A percentile compares a stretch with the other conserved stretches of the same genome.
These are phyloP conservation scores for Mohoua ochrocephala DNA, from an alignment of 2,113 vertebrate genomes.

Conservation along the genomic window DNA sequence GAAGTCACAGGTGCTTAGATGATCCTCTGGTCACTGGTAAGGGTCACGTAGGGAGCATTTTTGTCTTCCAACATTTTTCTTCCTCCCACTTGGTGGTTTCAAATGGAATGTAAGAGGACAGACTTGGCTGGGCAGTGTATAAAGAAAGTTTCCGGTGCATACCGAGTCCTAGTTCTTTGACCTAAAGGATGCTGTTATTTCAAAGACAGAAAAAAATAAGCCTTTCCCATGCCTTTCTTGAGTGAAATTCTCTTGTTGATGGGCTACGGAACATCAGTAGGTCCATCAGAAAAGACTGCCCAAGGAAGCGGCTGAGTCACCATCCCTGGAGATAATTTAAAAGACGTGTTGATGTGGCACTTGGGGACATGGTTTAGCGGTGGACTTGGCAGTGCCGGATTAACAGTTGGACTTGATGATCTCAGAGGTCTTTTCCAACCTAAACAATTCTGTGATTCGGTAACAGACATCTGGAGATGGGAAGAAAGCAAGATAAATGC, in stretches of 20 bases:
- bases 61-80: not conserved
- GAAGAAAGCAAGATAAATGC: not conserved
- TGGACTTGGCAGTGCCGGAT: not conserved
- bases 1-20: not conserved
- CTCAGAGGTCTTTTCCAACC: not conserved
- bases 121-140: not conserved
- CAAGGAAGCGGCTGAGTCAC: not conserved
- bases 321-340: not conserved
- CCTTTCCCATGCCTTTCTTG: not conserved
- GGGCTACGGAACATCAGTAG: not conserved
- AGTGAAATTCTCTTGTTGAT: not conserved
- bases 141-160: fast-evolving
- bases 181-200: not conserved
- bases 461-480: not conserved
- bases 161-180: not conserved
- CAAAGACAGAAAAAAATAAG: not conserved
- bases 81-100: not conserved
- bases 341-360: fast-evolving
- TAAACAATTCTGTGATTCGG: not conserved
- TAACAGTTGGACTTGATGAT: not conserved
- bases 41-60: not conserved
- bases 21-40: not conserved
- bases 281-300: not conserved
- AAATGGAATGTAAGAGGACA: not conserved
- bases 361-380: not conserved